Evolutionary conservation across 2,113 vertebrate genomes (phyloP), one percentile per base, ranked within the genome.

Genomic region (Tachuris rubrigastra): DNA sequence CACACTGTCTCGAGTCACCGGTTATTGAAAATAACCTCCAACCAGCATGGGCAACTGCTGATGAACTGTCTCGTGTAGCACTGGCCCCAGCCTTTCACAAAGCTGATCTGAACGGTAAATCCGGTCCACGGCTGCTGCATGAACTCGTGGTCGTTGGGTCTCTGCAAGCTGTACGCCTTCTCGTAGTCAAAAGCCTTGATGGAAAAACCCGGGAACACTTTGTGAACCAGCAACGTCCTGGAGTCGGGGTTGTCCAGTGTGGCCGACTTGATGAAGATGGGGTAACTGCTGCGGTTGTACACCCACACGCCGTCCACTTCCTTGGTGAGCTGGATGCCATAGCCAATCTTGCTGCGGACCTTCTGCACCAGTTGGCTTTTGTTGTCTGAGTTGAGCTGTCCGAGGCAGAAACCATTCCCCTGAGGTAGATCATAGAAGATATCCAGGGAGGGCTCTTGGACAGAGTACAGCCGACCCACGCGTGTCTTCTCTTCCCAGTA

Each of bases 381-480:
- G 98, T 99, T 99, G 98, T 99, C 99, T 11, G 99, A 99, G 97
- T 98, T 98, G 96, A 99, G 99, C 98, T 99, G 99, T 97, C 99
- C 99, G 80, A 99, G 98, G 98, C 99, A 99, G 98, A 99, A 99
- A 98, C 99, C 99, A 75, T 99, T 99, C 98, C 99, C 99, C 98
- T 99, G 99, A 99, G 99, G 99, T 99, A 99, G 99, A 99, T 99
- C 99, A 78, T 99, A 99, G 98, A 99, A 99, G 98, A 99, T 99
- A 97, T 99, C 99, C 99, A 99, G 98, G 97, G 99, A 99, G 90
- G 99, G 98, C 98, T 99, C 99, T 98, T 99, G 99, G 98, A 99
- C 99, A 85, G 99, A 99, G 98, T 99, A 99, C 97, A 99, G 99
- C 97, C 99, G 99, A 87, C 99, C 99, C 31, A 99, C 99, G 1